These are phyloP conservation scores for Leucophenga montana DNA, from an alignment of 2,888 invertebrate species.

Conservation along the genomic window DNA sequence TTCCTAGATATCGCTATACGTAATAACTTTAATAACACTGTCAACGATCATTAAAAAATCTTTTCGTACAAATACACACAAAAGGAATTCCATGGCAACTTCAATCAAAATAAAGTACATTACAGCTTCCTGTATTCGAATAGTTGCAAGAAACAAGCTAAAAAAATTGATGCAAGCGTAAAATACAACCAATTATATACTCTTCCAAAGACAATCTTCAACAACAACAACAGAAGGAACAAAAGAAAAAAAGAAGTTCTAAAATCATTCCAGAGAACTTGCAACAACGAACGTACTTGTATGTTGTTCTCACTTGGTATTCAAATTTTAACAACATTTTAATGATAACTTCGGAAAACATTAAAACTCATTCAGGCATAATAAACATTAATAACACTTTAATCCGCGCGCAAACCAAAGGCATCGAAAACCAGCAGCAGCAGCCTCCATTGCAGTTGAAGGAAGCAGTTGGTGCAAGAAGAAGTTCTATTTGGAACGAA, in stretches of 20 bases:
- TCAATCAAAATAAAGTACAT: constrained; percentile 66
- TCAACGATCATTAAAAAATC: constrained; percentile 66
- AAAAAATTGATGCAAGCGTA: constrained; percentile 36
- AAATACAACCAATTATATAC: constrained; percentile 47
- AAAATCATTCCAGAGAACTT: constrained; percentile 32
- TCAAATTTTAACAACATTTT: constrained; percentile 69
- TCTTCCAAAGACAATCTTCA: constrained; percentile 51
- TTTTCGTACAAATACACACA: constrained; percentile 54
- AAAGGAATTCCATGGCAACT: constrained; percentile 66
- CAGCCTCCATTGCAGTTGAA: constrained; percentile 11
- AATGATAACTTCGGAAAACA: constrained; percentile 69
- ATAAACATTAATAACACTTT: constrained; percentile 71
- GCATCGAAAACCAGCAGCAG: constrained; percentile 21
- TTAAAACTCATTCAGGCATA: constrained; percentile 70
- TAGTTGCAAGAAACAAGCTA: constrained; percentile 6
- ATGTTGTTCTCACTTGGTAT: constrained; percentile 58
- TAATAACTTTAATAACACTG: constrained; percentile 66
- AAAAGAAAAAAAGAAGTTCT: constrained; percentile 34
- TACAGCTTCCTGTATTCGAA: constrained; percentile 57
- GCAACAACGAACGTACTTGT: constrained; percentile 15
- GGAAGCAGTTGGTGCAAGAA: not conserved
- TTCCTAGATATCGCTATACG: constrained; percentile 30
- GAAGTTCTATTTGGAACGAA: constrained; percentile 33
- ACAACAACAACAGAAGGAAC: constrained; percentile 19
- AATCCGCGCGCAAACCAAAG: constrained; percentile 49